These are phyloP conservation scores for Grammomys dolichurus DNA, from an alignment of 2,113 vertebrate species.

Conservation along the genomic window DNA sequence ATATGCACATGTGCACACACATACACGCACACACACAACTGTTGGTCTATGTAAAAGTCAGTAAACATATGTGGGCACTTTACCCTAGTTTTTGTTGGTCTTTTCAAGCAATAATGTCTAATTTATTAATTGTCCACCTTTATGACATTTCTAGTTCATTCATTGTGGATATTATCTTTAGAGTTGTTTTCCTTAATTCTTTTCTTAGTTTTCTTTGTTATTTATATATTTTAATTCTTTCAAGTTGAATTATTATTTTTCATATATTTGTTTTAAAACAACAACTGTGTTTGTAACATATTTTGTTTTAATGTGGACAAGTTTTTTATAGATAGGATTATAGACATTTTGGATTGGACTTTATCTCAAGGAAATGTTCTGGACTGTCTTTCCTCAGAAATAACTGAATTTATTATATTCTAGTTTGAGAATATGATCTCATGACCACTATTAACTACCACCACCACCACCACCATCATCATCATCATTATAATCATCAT, in stretches of 20 bases:
- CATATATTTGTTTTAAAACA: not conserved
- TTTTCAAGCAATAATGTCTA: not conserved
- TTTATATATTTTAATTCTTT: conserved; percentile 11
- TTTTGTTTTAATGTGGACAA: not conserved
- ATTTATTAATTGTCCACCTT: not conserved
- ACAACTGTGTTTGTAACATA: not conserved
- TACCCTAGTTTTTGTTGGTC: not conserved
- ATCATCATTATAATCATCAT: no score
- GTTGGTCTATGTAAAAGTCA: not conserved
- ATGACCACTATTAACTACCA: not conserved
- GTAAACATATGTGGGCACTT: not conserved
- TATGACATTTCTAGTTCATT: not conserved
- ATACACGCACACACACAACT: not conserved
- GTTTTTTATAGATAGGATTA: not conserved
- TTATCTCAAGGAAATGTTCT: not conserved
- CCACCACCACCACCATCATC: no score
- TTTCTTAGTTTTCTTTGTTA: not conserved
- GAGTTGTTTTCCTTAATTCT: not conserved
- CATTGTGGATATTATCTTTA: not conserved
- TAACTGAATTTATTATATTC: not conserved
- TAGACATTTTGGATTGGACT: not conserved
- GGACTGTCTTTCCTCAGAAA: not conserved
- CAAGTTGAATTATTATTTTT: not conserved
- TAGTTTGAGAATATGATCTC: not conserved
- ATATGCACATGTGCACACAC: not conserved